Percentiles rank a stretch among this genome's conserved stretches.
Conservation (phyloP, 2,888 invertebrate genomes). For the Nematopogon swammerdamellus region DNA sequence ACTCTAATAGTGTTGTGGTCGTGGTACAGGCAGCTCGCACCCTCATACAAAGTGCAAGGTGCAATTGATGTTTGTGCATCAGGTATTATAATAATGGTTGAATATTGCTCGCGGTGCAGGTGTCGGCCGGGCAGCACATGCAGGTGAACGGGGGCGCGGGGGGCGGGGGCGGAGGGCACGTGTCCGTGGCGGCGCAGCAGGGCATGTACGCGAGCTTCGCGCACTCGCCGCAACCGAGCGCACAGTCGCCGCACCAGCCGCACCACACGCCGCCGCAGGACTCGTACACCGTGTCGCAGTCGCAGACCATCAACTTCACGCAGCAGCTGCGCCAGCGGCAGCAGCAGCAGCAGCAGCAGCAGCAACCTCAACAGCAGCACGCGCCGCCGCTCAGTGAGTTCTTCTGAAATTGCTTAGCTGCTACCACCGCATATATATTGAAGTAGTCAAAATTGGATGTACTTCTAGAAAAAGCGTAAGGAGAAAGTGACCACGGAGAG, state of each 20-base stretch:
- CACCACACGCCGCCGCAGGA: slow-evolving; percentile 49
- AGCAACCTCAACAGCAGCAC: slow-evolving; percentile 19
- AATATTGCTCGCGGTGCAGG: too few species aligned
- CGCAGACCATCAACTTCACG: slow-evolving; percentile 83
- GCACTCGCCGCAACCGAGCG: slow-evolving; percentile 24
- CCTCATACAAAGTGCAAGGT: too few species aligned
- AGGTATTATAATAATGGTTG: too few species aligned
- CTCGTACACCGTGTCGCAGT: slow-evolving; percentile 74
- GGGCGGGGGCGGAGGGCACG: slow-evolving; percentile 64
- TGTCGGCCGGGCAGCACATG: slow-evolving; percentile 84
- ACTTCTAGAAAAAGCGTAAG: too few species aligned
- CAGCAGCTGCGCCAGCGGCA: slow-evolving; percentile 65
- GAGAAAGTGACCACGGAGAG: too few species aligned
- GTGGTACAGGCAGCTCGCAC: too few species aligned
- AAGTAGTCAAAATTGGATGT: too few species aligned
- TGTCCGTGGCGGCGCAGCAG: slow-evolving; percentile 82
- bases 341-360: slow-evolving; percentile 16
- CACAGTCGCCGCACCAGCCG: slow-evolving; percentile 24
- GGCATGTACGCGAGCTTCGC: slow-evolving; percentile 67
- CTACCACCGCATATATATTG: too few species aligned
- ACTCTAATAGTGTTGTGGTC: too few species aligned
- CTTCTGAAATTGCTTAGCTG: too few species aligned
- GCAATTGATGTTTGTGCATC: too few species aligned
- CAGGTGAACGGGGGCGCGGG: slow-evolving; percentile 70
- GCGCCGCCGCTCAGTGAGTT: slow-evolving; percentile 10